A percentile compares a stretch with the other conserved stretches of the same genome.
Evolutionary conservation across 2,797 vertebrate species (phyloP).

Genomic region (Alfaro cultratus): DNA sequence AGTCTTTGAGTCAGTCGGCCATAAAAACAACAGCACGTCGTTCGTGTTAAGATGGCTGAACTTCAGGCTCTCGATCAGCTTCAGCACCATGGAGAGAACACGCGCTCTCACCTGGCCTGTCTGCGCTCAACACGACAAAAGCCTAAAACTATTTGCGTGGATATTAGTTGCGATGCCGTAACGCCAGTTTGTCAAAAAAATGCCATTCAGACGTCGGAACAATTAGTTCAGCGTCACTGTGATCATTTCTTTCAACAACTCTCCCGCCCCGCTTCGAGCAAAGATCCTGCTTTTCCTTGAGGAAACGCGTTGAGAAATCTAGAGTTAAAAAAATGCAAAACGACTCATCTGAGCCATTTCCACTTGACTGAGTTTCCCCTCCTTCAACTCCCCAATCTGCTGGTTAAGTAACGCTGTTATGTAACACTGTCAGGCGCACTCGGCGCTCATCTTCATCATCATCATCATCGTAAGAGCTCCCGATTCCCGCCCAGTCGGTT

Average conservation of each 20-base stretch:
- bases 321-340: neutral
- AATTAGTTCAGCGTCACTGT: neutral
- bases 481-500: slow-evolving; percentile 46
- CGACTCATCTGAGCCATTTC: neutral
- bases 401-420: slow-evolving; percentile 74
- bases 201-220: neutral
- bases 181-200: neutral
- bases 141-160: neutral
- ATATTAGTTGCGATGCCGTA: neutral
- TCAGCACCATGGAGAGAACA: slow-evolving; percentile 83
- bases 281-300: neutral
- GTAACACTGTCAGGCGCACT: slow-evolving; percentile 70
- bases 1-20: neutral
- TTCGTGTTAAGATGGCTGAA: neutral
- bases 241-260: neutral
- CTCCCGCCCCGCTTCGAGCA: too few species aligned
- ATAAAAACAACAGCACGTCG: too few species aligned
- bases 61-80: slow-evolving; percentile 26
- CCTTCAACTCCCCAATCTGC: neutral
- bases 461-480: slow-evolving; percentile 29
- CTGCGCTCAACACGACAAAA: neutral
- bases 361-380: neutral
- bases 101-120: slow-evolving; percentile 11
- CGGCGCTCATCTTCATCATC: slow-evolving; percentile 42
- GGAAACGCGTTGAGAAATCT: neutral